Evolutionary conservation across 2,113 vertebrate species (phyloP), one percentile per base, ranked within the genome.

Genomic region (Rhagologus leucostigma): DNA sequence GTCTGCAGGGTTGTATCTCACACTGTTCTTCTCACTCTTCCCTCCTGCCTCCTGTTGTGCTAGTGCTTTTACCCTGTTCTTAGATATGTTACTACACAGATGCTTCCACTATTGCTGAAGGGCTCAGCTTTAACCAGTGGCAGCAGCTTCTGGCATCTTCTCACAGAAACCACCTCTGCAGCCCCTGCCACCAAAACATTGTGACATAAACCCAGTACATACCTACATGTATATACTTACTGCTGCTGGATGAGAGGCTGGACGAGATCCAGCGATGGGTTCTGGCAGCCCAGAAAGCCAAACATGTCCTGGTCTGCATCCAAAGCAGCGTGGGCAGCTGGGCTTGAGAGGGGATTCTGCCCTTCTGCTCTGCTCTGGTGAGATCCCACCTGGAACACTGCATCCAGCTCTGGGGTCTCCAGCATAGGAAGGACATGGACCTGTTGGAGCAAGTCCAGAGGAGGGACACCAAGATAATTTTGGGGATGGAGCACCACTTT

Each of bases 21-120:
- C 16, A 18, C 9, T 23, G 5, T 49, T 79, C 35, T 10, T 50
- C 9, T 42, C 39, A n/a, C 15, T 60, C 8, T 11, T 53, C 3
- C 49, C n/a, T 70, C 23, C 6, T 11, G 46, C 39, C 11, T 71
- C 32, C 13, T 49, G 27, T 16, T 68, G 13, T 4, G 8, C 1
- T 7, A 12, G 11, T 14, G 9, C 39, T 68, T 70, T 76, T 33
- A 52, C 18, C 32, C n/a, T n/a, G 9, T 46, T 75, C 18, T 42
- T 47, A 68, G 56, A 35, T 32, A 42, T 13, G 15, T 22, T n/a
- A 23, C 39, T 20, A 4, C 44, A 64, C 19, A 42, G 41, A 12
- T 2, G 4, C 6, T 88, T 47, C 44, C 12, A 32, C 3, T 0
- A 0, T 11, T 50, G 24, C 21, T 41, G 33, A 46, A 46, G n/a